Evolutionary conservation across 53 echinoderm and acorn worm genomes (phyloP), one percentile per base, ranked within the genome.

Genomic region (Astropecten irregularis): DNA sequence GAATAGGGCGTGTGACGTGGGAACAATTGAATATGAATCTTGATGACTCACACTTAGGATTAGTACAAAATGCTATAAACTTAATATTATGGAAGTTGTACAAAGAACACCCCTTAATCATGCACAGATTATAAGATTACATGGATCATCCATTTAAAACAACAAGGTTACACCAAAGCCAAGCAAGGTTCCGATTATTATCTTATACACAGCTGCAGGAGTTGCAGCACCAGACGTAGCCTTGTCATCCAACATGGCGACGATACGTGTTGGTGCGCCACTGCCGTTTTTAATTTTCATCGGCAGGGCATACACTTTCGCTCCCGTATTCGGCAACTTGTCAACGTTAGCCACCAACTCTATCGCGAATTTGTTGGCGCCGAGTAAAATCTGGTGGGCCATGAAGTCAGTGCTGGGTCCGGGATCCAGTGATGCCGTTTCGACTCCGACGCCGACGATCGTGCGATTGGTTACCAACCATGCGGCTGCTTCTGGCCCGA

Each of bases 291-390:
- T 18, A 50, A 85, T 64, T 16, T 76, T 63, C 60, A 85, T 73
- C 1, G 86, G 86, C 2, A 85, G 27, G 1, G 76, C 76, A 28
- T 49, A 34, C 34, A 76, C 86, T 23, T 25, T 63, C 8, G n/a
- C n/a, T n/a, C n/a, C n/a, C n/a, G n/a, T n/a, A n/a, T n/a, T n/a
- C n/a, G n/a, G n/a, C n/a, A n/a, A 49, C 65, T 64, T 21, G 64
- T 85, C 86, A 25, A 85, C 48, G 37, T 85, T 85, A 15, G 86
- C 86, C 25, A 85, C 76, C 30, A 76, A 76, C 27, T 85, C 86
- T 3, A 85, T 21, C 0, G 59, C 69, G 42, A 35, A 83, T 15
- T 71, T 72, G 34, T 71, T 65, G 18, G 51, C 49, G 21, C 25
- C 50, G 16, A 82, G 48, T 18, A 84, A 33, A 21, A 46, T 72